These are phyloP conservation scores for Parambassis ranga DNA, from an alignment of 2,797 vertebrate species.

Conservation along the genomic window DNA sequence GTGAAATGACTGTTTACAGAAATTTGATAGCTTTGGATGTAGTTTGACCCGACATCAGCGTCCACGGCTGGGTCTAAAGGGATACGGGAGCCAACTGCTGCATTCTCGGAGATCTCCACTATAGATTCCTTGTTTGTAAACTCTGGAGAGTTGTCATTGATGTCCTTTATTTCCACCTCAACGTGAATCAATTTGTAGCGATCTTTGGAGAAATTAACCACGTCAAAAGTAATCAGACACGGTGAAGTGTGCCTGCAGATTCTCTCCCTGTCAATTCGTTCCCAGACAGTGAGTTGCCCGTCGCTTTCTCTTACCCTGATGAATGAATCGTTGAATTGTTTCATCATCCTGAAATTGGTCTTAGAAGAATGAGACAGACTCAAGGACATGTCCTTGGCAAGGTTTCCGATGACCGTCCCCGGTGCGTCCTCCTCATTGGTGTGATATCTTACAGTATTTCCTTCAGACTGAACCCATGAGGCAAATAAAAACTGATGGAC, in stretches of 20 bases:
- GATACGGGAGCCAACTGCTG: constrained; percentile 86
- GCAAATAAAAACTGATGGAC: constrained; percentile 65
- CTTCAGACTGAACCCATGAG: constrained; percentile 68
- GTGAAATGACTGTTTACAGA: constrained; percentile 91
- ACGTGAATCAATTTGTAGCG: constrained; percentile 93
- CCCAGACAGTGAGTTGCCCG: constrained; percentile 89
- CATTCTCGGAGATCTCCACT: constrained; percentile 91
- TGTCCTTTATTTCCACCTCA: constrained; percentile 92
- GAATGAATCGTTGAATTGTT: constrained; percentile 90
- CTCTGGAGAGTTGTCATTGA: constrained; percentile 92
- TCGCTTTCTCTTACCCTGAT: constrained; percentile 90
- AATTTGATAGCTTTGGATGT: constrained; percentile 92
- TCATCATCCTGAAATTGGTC: constrained; percentile 89
- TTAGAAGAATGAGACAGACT: constrained; percentile 80
- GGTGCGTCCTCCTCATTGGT: constrained; percentile 90
- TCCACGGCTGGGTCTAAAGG: constrained; percentile 89
- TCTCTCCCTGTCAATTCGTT: constrained; percentile 89
- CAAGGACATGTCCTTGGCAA: constrained; percentile 92
- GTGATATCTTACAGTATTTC: constrained; percentile 91
- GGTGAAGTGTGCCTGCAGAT: constrained; percentile 86
- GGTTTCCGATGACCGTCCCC: constrained; percentile 91
- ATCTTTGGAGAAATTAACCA: constrained; percentile 91
- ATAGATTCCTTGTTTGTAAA: constrained; percentile 85
- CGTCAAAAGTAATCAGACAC: constrained; percentile 92
- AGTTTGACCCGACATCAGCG: constrained; percentile 90